phyloP scores from a whole-genome alignment of 2,797 vertebrate genomes.

The Propithecus perrieri region DNA sequence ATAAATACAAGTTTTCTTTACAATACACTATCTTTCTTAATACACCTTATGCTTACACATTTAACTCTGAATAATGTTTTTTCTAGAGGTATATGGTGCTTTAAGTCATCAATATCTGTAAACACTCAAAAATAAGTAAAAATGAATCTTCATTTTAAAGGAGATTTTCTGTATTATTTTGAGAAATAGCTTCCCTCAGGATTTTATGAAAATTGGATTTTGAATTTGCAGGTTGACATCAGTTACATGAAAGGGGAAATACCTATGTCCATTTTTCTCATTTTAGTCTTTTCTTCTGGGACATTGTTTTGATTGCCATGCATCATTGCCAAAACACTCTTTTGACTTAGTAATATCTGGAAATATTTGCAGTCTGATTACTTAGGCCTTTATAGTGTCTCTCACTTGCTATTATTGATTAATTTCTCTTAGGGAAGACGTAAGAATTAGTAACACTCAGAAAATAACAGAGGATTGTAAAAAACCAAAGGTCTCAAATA shows the following conservation, averaged over 20 bases:
- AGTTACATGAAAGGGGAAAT: background rate
- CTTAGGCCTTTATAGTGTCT: background rate
- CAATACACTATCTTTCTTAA: background rate
- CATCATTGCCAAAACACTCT: background rate
- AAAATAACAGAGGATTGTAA: background rate
- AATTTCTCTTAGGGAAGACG: background rate
- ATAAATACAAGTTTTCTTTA: background rate
- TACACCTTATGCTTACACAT: background rate
- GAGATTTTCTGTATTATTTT: background rate
- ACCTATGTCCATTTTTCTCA: background rate
- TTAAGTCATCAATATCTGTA: background rate
- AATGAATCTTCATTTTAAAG: background rate
- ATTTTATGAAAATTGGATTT: constrained; percentile 11
- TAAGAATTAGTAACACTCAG: background rate
- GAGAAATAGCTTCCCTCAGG: background rate
- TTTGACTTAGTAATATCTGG: background rate
- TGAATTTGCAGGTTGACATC: background rate
- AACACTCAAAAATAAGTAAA: background rate
- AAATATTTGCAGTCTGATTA: constrained; percentile 15
- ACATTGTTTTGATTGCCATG: background rate
- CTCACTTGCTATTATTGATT: background rate
- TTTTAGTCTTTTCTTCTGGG: background rate
- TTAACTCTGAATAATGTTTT: background rate
- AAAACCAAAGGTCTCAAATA: background rate
- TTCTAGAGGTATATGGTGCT: background rate